Evolutionary conservation across 1,140 invertebrate genomes (phyloP), one percentile per base, ranked within the genome.

Genomic region (Anoplophora glabripennis): DNA sequence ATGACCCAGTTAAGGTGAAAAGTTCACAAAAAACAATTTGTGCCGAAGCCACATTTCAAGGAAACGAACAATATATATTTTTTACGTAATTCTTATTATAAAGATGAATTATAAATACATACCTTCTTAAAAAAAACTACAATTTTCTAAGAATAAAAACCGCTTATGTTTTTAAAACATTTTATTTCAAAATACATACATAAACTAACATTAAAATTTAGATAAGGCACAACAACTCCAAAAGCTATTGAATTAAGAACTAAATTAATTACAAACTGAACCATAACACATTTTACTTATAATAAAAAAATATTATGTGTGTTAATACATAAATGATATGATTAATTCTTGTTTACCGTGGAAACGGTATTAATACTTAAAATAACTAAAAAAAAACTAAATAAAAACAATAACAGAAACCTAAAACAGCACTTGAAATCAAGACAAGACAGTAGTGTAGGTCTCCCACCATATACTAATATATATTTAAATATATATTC

Each of bases 331-430:
- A 64, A 64, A 66, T 72, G 70, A 72, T 72, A 72, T 72, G 70
- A 69, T 72, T 60, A 70, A 70, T 72, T 72, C 70, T 72, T 72
- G 70, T 67, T 55, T 45, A 61, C 68, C 59, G 63, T 55, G 10
- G 11, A 14, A 47, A 47, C 42, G 36, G 41, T 34, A 44, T 64
- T 55, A 45, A 46, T 54, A 49, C 45, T 54, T 56, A 60, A 58
- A 36, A 34, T 56, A 61, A 62, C 51, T 52, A 52, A 53, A 64
- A 55, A 51, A 64, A 48, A 51, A 40, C 62, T 38, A 33, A 58
- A 63, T 45, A 45, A 48, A 57, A 35, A 42, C 51, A 52, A 61
- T 57, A 46, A 44, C 48, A 38, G 41, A 51, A n/a, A 56, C 7
- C 15, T 52, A 52, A n/a, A 52, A 52, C 12, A 38, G 8, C 59